phyloP scores from a whole-genome alignment of 2,113 vertebrate species.

The Halcyon senegalensis region DNA sequence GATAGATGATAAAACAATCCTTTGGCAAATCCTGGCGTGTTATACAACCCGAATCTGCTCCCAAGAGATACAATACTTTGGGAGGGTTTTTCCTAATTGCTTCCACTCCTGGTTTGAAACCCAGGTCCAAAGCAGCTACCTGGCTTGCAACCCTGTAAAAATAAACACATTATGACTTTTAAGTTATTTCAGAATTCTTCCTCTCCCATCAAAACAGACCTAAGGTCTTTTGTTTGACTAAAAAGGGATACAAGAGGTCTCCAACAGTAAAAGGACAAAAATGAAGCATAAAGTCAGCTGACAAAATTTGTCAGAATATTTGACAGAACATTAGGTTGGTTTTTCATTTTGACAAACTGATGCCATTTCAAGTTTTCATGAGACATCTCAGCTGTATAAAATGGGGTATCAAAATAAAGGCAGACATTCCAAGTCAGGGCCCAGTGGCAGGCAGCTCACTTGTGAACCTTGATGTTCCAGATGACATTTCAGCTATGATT shows the following conservation, averaged over 20 bases:
- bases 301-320: background rate
- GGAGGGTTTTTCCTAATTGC: constrained; percentile 89
- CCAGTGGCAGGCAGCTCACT: background rate
- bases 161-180: background rate
- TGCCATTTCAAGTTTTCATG: background rate
- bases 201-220: background rate
- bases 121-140: constrained; percentile 95
- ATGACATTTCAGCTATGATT: background rate
- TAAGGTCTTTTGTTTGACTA: background rate
- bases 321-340: background rate
- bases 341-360: background rate
- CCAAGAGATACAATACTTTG: constrained; percentile 91
- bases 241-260: background rate
- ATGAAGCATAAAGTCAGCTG: background rate
- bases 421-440: background rate
- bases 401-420: background rate
- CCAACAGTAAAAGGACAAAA: background rate
- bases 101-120: constrained; percentile 96
- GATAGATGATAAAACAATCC: constrained; percentile 92
- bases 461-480: background rate
- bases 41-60: constrained; percentile 91
- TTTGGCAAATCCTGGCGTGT: constrained; percentile 92
- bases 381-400: background rate
- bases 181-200: background rate
- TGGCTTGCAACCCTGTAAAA: constrained; percentile 92